Evolutionary conservation across 2,113 vertebrate genomes (phyloP).

Genomic region (Poeciliopsis turrubarensis): DNA sequence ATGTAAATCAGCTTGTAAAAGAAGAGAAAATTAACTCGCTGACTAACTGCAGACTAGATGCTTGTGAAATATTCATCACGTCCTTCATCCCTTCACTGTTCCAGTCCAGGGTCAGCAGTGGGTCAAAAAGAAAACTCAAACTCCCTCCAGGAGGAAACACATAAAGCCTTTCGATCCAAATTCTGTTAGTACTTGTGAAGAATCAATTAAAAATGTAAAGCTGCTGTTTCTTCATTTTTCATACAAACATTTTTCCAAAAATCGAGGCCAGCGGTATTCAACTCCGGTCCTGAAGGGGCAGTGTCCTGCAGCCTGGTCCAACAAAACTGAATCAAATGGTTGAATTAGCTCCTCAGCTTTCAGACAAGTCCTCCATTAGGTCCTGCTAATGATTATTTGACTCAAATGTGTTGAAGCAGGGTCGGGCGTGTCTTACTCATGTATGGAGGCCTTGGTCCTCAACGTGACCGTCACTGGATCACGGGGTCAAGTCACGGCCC

Average conservation of each 20-base stretch:
- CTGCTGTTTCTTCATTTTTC: constrained; percentile 76
- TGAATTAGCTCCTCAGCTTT: no score
- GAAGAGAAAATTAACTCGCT: constrained; percentile 7
- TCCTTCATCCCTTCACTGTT: constrained; percentile 38
- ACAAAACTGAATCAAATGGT: no score
- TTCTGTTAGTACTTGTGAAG: constrained; percentile 75
- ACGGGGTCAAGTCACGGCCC: no score
- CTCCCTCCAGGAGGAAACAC: constrained; percentile 45
- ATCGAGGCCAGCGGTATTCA: neutral
- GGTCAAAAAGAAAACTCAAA: constrained; percentile 73
- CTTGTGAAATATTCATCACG: constrained; percentile 68
- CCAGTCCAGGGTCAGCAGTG: constrained; percentile 62
- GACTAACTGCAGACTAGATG: constrained; percentile 44
- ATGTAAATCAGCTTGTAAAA: constrained; percentile 22
- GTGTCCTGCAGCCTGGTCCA: neutral
- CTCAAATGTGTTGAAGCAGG: no score
- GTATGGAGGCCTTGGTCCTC: no score
- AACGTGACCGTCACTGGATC: no score
- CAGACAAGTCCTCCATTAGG: no score
- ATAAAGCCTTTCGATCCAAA: constrained; percentile 65
- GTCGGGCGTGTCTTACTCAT: fast-evolving
- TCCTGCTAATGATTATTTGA: no score
- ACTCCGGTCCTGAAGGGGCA: constrained; percentile 15
- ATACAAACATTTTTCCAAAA: constrained; percentile 54
- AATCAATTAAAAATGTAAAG: constrained; percentile 80